Evolutionary conservation across 1,140 invertebrate species (phyloP).

Genomic region (Conopomorpha cramerella): DNA sequence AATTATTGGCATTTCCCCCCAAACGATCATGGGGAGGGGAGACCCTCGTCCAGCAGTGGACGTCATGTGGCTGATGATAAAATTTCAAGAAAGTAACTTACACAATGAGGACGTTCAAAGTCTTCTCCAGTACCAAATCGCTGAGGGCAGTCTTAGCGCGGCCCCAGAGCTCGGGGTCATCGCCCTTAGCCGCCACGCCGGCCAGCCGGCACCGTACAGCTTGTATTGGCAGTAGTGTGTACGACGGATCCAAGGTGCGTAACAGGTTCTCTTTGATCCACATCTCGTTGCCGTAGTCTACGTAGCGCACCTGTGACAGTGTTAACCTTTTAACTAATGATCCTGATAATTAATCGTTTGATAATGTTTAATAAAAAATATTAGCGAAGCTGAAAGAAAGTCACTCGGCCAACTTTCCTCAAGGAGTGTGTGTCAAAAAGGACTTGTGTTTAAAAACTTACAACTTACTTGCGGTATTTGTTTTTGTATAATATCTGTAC

Average conservation of each 20-base stretch:
- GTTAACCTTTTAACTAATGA: too few relatives aligned
- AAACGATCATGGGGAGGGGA: background rate
- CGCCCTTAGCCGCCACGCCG: constrained; percentile 12
- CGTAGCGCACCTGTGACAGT: constrained; percentile 39
- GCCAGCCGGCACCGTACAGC: constrained; percentile 23
- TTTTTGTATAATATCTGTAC: too few relatives aligned
- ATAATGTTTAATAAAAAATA: too few relatives aligned
- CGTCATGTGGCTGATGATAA: too few relatives aligned
- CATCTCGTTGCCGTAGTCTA: constrained; percentile 42
- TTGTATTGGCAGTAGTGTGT: constrained; percentile 20
- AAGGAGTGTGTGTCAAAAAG: too few relatives aligned
- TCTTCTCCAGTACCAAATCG: constrained; percentile 10
- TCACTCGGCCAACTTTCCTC: too few relatives aligned
- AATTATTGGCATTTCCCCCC: background rate
- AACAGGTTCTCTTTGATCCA: constrained; percentile 30
- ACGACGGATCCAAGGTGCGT: constrained; percentile 16
- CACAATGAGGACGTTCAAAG: constrained; percentile 11
- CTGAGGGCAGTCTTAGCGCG: constrained; percentile 13
- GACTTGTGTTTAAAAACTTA: too few relatives aligned
- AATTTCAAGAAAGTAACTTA: too few relatives aligned
- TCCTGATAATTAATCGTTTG: too few relatives aligned
- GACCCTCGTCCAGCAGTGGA: too few relatives aligned
- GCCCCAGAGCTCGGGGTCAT: constrained; percentile 11
- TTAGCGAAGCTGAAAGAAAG: too few relatives aligned
- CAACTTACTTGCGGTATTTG: too few relatives aligned